Evolutionary conservation across 2,113 vertebrate genomes (phyloP), one percentile per base, ranked within the genome.

Genomic region (Gambusia affinis): DNA sequence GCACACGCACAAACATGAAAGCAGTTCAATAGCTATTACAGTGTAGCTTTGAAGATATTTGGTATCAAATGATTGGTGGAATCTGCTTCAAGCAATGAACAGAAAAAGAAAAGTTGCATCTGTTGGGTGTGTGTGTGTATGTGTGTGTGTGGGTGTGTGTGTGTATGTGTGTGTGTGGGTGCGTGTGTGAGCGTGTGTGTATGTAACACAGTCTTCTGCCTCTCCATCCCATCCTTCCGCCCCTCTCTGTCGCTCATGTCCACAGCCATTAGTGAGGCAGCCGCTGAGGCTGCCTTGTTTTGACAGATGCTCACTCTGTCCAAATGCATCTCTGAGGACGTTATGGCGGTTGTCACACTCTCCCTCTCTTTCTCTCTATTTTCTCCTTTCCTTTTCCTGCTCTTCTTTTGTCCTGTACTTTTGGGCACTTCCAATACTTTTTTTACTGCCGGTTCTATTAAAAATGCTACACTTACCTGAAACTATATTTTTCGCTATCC

Each of bases 271-370:
- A 94, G 89, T 79, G 88, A 92, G 87, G 89, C 88, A 82, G 92
- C 88, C 88, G 82, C 91, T 90, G 93, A 93, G 90, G 89, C 92
- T 91, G 91, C 89, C 87, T 92, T 93, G 91, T 94, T 94, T 94
- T 95, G 94, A 95, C 94, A 94, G 93, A 94, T 94, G 91, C 93
- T 94, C 92, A 86, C 92, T 93, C 93, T 94, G 94, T 95, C 94
- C 92, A 93, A 94, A 93, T 92, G 92, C 90, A 94, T 94, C 93
- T 94, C 93, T 86, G 91, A 93, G 92, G 91, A 94, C 86, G 88
- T 92, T 94, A 93, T 93, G 92, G 91, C 84, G 82, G 87, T 92
- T 94, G 93, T 94, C 93, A 94, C 86, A 88, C 92, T 81, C 83
- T 60, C 87, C 75, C 83, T 68, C 73, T 81, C 71, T 74, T 71